Conservation (phyloP, 2,797 vertebrate species). For the Clarias laeviceps region DNA sequence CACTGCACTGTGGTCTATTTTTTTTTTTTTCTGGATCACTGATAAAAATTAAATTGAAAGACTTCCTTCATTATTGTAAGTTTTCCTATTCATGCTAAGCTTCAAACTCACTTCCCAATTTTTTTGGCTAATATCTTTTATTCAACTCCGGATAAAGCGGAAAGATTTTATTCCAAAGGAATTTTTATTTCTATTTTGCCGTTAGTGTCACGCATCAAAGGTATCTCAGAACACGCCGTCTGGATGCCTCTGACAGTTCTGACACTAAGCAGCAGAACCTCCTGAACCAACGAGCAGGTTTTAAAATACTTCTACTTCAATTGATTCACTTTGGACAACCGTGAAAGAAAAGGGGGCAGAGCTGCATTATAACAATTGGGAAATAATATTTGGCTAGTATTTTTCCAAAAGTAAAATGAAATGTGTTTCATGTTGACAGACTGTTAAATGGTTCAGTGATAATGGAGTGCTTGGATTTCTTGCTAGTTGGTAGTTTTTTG, state of each 20-base stretch:
- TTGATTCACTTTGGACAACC: constrained; percentile 65
- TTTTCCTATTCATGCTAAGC: background rate
- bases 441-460: background rate
- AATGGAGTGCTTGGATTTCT: background rate
- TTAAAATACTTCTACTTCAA: constrained; percentile 52
- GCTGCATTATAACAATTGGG: constrained; percentile 59
- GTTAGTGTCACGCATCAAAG: constrained; percentile 72
- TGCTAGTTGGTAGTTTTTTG: background rate
- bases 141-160: constrained; percentile 62
- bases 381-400: constrained; percentile 27
- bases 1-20: background rate
- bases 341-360: constrained; percentile 58
- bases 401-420: constrained; percentile 28
- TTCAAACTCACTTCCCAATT: constrained; percentile 63
- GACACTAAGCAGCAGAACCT: constrained; percentile 69
- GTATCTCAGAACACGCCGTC: constrained; percentile 69
- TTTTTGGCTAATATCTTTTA: constrained; percentile 57
- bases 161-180: constrained; percentile 63
- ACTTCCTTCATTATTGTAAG: constrained; percentile 32
- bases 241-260: constrained; percentile 74
- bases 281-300: constrained; percentile 58
- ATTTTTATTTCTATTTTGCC: constrained; percentile 65
- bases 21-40: background rate
- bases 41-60: constrained; percentile 7
- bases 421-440: constrained; percentile 14